These are phyloP conservation scores for Formicarius rufipectus DNA, from an alignment of 2,113 vertebrate species.

Conservation along the genomic window DNA sequence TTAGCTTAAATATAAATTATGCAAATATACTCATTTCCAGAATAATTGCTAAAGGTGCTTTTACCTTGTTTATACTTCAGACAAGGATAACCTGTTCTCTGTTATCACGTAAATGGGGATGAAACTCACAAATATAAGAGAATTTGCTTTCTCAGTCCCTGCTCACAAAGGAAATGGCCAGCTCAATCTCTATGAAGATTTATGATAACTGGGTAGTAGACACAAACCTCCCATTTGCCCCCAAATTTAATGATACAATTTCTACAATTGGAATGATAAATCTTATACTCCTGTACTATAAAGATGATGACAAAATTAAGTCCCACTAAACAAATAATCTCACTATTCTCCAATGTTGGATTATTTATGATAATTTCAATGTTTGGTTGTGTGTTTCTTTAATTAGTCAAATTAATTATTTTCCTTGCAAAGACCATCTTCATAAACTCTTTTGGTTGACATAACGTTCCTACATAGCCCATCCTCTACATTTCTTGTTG, in stretches of 20 bases:
- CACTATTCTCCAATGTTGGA: not conserved
- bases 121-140: slow-evolving; percentile 29
- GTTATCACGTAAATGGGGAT: slow-evolving; percentile 13
- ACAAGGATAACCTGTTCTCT: not conserved
- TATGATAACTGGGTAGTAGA: slow-evolving; percentile 43
- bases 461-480: slow-evolving; percentile 6
- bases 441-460: not conserved
- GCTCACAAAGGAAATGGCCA: slow-evolving; percentile 52
- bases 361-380: not conserved
- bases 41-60: slow-evolving; percentile 12
- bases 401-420: not conserved
- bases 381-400: not conserved
- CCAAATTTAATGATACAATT: not conserved
- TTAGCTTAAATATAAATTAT: slow-evolving; percentile 29
- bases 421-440: not conserved
- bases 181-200: slow-evolving; percentile 33
- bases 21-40: not conserved
- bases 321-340: not conserved
- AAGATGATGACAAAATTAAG: not conserved
- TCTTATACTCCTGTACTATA: not conserved
- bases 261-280: not conserved
- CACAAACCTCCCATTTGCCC: slow-evolving; percentile 35
- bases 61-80: not conserved
- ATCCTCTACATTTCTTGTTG: not conserved
- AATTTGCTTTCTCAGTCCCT: slow-evolving; percentile 43